These are phyloP conservation scores for Drosophila biarmipes DNA, from an alignment of 1,140 invertebrate genomes.

Conservation along the genomic window DNA sequence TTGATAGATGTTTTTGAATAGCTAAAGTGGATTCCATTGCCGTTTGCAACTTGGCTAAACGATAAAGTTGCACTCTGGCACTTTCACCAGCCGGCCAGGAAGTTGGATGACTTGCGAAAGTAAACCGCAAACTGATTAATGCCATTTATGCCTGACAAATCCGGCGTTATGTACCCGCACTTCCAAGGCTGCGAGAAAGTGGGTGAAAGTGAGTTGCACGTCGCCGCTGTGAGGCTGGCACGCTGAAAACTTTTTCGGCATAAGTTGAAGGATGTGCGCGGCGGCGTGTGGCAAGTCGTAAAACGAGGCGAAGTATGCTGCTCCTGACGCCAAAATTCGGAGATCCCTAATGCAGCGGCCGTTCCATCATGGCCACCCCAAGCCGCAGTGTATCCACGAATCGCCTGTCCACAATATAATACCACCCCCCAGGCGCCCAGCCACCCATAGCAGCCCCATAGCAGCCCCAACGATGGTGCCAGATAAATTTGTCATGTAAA, in stretches of 20 bases:
- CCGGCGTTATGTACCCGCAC: constrained; percentile 35
- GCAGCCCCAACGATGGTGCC: neutral
- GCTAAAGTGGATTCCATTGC: constrained; percentile 1
- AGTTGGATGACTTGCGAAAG: constrained; percentile 36
- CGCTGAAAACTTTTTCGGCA: constrained; percentile 74
- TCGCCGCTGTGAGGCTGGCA: constrained; percentile 32
- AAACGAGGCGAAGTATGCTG: constrained; percentile 38
- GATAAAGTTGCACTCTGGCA: constrained; percentile 33
- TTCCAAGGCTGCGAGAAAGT: constrained; percentile 15
- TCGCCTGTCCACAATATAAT: constrained; percentile 13
- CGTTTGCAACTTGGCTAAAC: constrained; percentile 20
- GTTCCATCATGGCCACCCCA: constrained; percentile 1
- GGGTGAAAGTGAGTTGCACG: constrained; percentile 48
- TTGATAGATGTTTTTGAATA: neutral
- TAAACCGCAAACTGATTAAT: constrained; percentile 66
- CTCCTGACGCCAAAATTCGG: constrained; percentile 43
- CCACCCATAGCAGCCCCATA: constrained; percentile 1
- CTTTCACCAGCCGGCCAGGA: constrained; percentile 18
- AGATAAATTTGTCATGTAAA: constrained; percentile 55
- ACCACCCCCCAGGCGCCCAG: too few relatives aligned
- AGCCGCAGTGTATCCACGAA: neutral
- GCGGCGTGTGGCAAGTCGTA: constrained; percentile 43
- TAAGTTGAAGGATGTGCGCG: constrained; percentile 51
- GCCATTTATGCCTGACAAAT: constrained; percentile 68
- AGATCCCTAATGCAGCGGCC: constrained; percentile 47